Evolutionary conservation across 2,888 invertebrate species (phyloP), one percentile per base, ranked within the genome.

Genomic region (Hyppa rectilinea): DNA sequence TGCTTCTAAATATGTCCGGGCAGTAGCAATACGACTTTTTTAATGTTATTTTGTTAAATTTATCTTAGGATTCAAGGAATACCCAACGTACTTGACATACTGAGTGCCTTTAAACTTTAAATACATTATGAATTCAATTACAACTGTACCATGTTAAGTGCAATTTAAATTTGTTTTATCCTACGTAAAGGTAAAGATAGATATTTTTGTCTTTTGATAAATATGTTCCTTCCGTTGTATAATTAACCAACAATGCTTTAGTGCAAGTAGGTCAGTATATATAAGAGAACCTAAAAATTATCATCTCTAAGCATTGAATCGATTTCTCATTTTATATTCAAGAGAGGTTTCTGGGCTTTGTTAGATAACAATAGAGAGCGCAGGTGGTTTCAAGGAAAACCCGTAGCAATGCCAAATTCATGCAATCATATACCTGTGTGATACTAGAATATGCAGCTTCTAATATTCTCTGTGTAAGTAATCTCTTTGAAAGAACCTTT

Each of bases 341-440:
- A 43, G 23, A 43, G 14, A 52, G 36, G 3, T 29, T n/a, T 29
- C 40, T 23, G 14, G 43, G 7, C 34, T 52, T 71, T 38, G 50
- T 60, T 2, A 26, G 23, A 38, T 31, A 26, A 45, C 50, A 71
- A 40, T 40, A 45, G 17, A 52, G 26, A 17, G 4, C 38, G 17
- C 73, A 71, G 47, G 49, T 70, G 49, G 47, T 38, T 34, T 26
- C 20, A 36, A 52, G 17, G 31, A 61, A 71, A 38, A 36, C 23
- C 20, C 23, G 20, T 26, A 52, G 29, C 23, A n/a, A 43, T 31
- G 50, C 12, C 61, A 53, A 61, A 38, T 45, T 52, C n/a, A 45
- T 52, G 9, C n/a, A 55, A 53, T 56, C 43, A 31, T 26, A 26
- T 38, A 17, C 55, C 12, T 12, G 12, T 5, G 23, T 6, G 20